Base-by-base conservation (phyloP, 2,888 invertebrate species). In the Smittia sp. region DNA sequence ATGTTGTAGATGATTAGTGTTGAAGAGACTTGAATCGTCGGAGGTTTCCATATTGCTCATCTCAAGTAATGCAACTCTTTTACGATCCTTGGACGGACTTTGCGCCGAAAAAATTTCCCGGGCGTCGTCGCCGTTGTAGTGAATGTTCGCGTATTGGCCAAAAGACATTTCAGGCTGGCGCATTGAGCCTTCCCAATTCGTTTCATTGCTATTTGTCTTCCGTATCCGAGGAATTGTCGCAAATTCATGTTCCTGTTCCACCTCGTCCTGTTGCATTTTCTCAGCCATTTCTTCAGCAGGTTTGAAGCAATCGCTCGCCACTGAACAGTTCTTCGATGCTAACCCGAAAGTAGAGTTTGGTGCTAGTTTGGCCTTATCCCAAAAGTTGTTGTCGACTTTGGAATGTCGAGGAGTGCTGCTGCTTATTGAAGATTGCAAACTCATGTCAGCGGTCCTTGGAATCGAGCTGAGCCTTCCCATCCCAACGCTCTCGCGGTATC, bases 181-280 rank as follows among this genome's bases (percentile, higher is more conserved):
- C 38, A n/a, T 13, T 27, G 63, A 63, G 0, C 62, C 62, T 38
- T 72, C 69, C 69, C 69, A 70, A 1, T 32, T 32, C 0, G 58
- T 62, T 39, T 72, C 38, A 27, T 27, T 27, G n/a, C 22, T 22
- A 13, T 54, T 7, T 0, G 9, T 7, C 32, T 54, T 69, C 7
- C 15, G 6, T 4, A 54, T 24, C n/a, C 13, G 1, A 11, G 82
- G 82, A 68, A 82, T 81, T 1, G 78, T 78, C 0, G 80, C 80
- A 75, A 76, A 81, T 74, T 81, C 79, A 24, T 80, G 78, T 0
- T 81, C 81, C 81, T 82, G 82, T 0, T 78, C 77, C 9, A 79
- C 78, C 75, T 82, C 82, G 74, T 81, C 81, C 41, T 77, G 76
- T 13, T 79, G 73, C 4, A 82, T 68, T 70, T 80, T 79, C 0